phyloP scores from a whole-genome alignment of 2,113 vertebrate species.

The Sinocyclocheilus rhinocerous region DNA sequence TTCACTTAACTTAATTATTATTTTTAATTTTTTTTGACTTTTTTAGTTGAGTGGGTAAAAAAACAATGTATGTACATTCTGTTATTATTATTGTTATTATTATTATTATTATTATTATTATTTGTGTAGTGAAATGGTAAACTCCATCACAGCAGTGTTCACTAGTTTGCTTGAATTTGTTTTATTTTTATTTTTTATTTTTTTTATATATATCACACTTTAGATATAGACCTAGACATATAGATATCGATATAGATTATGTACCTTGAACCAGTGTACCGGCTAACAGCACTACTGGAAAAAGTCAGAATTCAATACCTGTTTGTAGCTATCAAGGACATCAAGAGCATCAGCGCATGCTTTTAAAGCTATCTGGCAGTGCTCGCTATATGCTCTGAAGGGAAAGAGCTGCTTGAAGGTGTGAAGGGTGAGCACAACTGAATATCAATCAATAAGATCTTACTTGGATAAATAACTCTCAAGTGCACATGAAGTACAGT shows the following conservation, averaged over 20 bases:
- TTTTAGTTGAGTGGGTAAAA: too few species aligned
- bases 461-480: slow-evolving; percentile 25
- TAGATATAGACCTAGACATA: too few species aligned
- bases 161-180: too few species aligned
- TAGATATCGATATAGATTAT: too few species aligned
- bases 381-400: slow-evolving; percentile 33
- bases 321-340: slow-evolving; percentile 13
- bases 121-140: neutral
- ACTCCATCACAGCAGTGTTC: neutral
- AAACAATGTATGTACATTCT: too few species aligned
- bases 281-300: neutral
- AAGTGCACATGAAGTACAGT: slow-evolving; percentile 33
- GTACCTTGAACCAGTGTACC: too few species aligned
- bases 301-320: neutral
- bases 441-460: slow-evolving; percentile 42
- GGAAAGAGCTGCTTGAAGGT: slow-evolving; percentile 13
- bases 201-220: too few species aligned
- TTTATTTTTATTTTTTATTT: too few species aligned
- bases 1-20: too few species aligned
- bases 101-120: too few species aligned
- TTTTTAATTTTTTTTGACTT: too few species aligned
- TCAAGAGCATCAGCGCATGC: slow-evolving; percentile 12
- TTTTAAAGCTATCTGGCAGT: slow-evolving; percentile 18
- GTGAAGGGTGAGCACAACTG: slow-evolving; percentile 4
- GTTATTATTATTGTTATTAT: too few species aligned